phyloP scores from a whole-genome alignment of 2,113 vertebrate genomes.

The Sebastes fasciatus region DNA sequence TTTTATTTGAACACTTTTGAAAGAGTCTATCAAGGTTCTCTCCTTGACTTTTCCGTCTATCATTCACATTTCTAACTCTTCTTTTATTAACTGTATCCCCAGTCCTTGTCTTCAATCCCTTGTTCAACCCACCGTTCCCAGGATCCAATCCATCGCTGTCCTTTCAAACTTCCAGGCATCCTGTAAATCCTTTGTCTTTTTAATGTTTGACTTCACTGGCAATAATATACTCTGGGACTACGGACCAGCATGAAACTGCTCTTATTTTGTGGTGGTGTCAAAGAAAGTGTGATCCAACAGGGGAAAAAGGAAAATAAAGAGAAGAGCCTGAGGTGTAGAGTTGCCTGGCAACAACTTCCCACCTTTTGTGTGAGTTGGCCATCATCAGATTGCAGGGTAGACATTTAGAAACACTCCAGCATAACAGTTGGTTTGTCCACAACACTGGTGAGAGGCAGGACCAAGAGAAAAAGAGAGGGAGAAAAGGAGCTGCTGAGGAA shows the following conservation, averaged over 20 bases:
- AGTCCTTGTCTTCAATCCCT: slow-evolving; percentile 1
- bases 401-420: slow-evolving; percentile 42
- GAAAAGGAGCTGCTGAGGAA: slow-evolving; percentile 6
- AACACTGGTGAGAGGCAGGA: background rate
- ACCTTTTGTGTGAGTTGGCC: slow-evolving; percentile 59
- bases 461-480: background rate
- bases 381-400: slow-evolving; percentile 56
- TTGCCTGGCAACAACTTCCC: slow-evolving; percentile 77
- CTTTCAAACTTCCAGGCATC: slow-evolving; percentile 1
- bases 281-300: slow-evolving; percentile 46
- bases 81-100: slow-evolving; percentile 2
- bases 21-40: background rate
- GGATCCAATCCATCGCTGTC: slow-evolving; percentile 6
- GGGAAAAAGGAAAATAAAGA: slow-evolving; percentile 49
- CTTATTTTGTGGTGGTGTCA: slow-evolving; percentile 50
- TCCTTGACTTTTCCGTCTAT: slow-evolving; percentile 10
- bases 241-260: slow-evolving; percentile 31
- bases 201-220: slow-evolving; percentile 32
- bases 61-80: background rate
- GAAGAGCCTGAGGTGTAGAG: slow-evolving; percentile 58
- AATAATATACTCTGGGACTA: slow-evolving; percentile 30
- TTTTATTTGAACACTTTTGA: slow-evolving; percentile 1
- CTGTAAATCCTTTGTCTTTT: slow-evolving; percentile 28
- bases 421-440: slow-evolving; percentile 47
- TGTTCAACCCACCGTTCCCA: slow-evolving; percentile 8